Base-by-base conservation (phyloP, 2,113 vertebrate species). In the Ageneiosus marmoratus region DNA sequence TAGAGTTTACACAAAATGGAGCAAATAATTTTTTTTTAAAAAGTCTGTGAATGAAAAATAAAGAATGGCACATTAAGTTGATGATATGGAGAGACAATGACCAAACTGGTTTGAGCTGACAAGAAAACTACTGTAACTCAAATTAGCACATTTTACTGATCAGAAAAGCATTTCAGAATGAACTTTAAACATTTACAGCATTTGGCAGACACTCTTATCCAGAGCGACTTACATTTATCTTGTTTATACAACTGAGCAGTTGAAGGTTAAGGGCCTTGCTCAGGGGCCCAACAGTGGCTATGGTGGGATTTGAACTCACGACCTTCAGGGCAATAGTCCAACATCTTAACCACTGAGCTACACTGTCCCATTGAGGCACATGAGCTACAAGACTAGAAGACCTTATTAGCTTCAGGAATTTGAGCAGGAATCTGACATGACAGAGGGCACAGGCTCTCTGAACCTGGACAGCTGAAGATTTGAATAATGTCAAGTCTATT, bases 401-500 rank as follows among this genome's bases (percentile, higher is more conserved):
- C 16, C 15, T 27, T n/a, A 73, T 50, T 8, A 0, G 48, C 1
- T 48, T 72, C 15, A 29, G 29, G 29, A n/a, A n/a, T n/a, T n/a
- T n/a, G 11, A 72, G 7, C 7, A 74, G 15, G 15, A 48, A 20
- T 51, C 27, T 20, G 16, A 51, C 1, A 12, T 2, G 3, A 20
- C 41, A 48, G 2, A 44, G 7, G 22, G 37, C 20, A 44, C 32
- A 50, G 13, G n/a, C n/a, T 73, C 13, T 50, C 70, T 18, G 15
- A 73, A 74, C 32, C 46, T 29, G 15, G 70, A 29, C n/a, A 51
- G n/a, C 5, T 50, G 27, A 50, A 29, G 16, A 74, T 74, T 74
- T 50, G 70, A 50, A 74, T 74, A 74, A 74, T 50, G 15, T 74
- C n/a, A 1, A n/a, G n/a, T n/a, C n/a, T n/a, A n/a, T n/a, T n/a